phyloP scores from a whole-genome alignment of 2,888 invertebrate genomes.

The Hypselothyrea guttata region DNA sequence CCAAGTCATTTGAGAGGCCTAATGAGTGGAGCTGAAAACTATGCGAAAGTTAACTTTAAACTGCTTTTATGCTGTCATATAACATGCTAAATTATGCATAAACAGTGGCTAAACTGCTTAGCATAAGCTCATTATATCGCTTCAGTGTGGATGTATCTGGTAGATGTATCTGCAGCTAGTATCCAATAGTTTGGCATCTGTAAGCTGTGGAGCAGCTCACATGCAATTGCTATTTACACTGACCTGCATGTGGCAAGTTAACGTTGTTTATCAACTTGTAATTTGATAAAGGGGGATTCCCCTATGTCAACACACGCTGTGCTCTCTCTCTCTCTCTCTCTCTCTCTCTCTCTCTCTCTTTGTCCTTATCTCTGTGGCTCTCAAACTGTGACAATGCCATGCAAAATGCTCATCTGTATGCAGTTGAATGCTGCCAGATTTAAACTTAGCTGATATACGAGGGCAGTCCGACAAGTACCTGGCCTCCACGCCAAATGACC shows the following conservation, averaged over 20 bases:
- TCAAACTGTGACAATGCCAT: conserved; percentile 7
- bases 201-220: conserved; percentile 33
- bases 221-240: conserved; percentile 55
- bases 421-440: conserved; percentile 36
- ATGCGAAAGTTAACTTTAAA: conserved; percentile 3
- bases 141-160: conserved; percentile 7
- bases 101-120: background rate
- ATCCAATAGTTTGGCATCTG: conserved; percentile 12
- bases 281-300: conserved; percentile 41
- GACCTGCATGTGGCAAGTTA: conserved; percentile 50
- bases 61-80: conserved; percentile 10
- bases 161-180: background rate
- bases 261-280: conserved; percentile 57
- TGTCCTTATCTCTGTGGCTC: too few relatives aligned
- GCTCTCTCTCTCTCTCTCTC: background rate
- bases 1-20: conserved; percentile 10
- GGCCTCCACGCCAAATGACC: too few relatives aligned
- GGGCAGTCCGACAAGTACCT: too few relatives aligned
- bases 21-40: background rate
- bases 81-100: background rate
- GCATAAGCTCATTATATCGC: background rate
- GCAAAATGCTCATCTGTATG: conserved; percentile 49
- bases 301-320: conserved; percentile 30
- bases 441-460: conserved; percentile 40
- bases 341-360: too few relatives aligned